phyloP scores from a whole-genome alignment of 2,797 vertebrate species.

The Sternotherus odoratus region DNA sequence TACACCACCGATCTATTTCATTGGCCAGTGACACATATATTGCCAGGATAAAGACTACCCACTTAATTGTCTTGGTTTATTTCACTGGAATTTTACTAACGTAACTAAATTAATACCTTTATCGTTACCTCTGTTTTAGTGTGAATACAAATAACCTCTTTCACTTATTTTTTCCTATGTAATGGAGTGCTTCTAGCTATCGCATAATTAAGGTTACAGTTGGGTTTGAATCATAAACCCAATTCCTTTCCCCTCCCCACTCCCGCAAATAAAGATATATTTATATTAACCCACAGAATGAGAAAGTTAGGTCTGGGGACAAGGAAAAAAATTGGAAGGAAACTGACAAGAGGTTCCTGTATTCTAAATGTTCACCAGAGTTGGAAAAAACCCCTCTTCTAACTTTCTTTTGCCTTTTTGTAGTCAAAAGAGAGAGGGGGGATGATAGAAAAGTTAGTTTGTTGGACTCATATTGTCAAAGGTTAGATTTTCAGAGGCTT shows the following conservation, averaged over 20 bases:
- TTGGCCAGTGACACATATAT: not conserved
- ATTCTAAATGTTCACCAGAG: not conserved
- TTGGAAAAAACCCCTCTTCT: not conserved
- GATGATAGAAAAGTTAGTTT: not conserved
- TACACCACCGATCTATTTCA: conserved; percentile 35
- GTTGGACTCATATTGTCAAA: conserved; percentile 16
- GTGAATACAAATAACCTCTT: conserved; percentile 60
- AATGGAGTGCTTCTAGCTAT: conserved; percentile 21
- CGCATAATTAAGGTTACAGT: conserved; percentile 42
- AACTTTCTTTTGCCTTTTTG: conserved; percentile 14
- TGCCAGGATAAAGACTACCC: conserved; percentile 9
- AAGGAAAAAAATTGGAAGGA: not conserved
- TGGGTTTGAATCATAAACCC: conserved; percentile 61
- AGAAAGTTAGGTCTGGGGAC: not conserved
- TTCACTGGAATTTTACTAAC: conserved; percentile 32
- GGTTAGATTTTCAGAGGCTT: not conserved
- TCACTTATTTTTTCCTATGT: conserved; percentile 27
- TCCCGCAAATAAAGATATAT: conserved; percentile 40
- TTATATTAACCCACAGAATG: conserved; percentile 55
- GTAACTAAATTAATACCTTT: conserved; percentile 37
- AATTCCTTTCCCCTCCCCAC: conserved; percentile 49
- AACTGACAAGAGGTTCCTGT: not conserved
- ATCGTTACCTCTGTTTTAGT: conserved; percentile 51
- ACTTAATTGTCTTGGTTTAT: not conserved
- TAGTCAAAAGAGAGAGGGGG: not conserved